Evolutionary conservation across 2,797 vertebrate species (phyloP), one percentile per base, ranked within the genome.

Genomic region (Anguilla pacifica): DNA sequence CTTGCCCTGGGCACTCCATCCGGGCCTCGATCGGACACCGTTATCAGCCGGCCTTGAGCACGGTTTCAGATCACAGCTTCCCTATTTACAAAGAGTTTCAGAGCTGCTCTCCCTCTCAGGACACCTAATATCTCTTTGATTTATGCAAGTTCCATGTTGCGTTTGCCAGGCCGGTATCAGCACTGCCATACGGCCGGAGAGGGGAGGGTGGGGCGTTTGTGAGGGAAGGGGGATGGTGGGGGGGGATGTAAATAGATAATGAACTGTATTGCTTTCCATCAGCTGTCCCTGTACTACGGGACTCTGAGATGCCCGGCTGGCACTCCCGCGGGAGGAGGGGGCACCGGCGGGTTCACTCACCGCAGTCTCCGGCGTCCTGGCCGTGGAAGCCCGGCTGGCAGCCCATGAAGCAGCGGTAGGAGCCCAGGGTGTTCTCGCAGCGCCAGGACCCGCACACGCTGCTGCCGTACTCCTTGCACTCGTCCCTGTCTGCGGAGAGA

Each of bases 341-440:
- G 11, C n/a, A 43, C n/a, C 83, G 35, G 59, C 31, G 7, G 17
- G 35, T n/a, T 22, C 19, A 90, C 95, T 95, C 89, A 96, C 95
- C 95, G 1, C 95, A 96, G 90, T 92, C 92, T 85, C 88, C 89
- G 87, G 88, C 28, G 22, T 91, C 91, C 4, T 90, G 93, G 88
- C 90, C 92, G 28, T 91, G 87, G n/a, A 92, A 87, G 84, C 95
- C 94, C 0, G 95, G 93, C 90, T 95, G 94, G 89, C 95, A 96
- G 88, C 90, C 93, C 92, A 92, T 94, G 89, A 95, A 94, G 88
- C 96, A 96, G 77, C 93, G 93, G 88, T 95, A 96, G 9, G 96
- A 96, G 82, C 96, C 95, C 15, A 96, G 90, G 87, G 94, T 95
- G 93, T 96, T 96, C 90, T 96, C 93, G 5, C 95, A 96, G 91